phyloP scores from a whole-genome alignment of 2,113 vertebrate species.

The Albula goreensis region DNA sequence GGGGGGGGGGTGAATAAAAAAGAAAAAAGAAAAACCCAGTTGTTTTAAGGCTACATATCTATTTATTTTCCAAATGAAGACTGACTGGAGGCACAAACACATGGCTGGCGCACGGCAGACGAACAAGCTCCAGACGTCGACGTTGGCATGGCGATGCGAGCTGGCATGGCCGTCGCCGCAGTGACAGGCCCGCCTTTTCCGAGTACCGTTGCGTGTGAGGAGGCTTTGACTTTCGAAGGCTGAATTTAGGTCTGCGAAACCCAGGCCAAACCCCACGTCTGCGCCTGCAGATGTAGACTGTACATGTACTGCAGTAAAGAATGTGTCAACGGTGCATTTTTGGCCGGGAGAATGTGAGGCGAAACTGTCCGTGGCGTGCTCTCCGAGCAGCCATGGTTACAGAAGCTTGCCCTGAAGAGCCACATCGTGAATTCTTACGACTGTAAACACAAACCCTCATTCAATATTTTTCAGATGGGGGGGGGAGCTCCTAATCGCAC shows the following conservation, averaged over 20 bases:
- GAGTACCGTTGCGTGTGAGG: not conserved
- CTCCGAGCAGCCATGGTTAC: not conserved
- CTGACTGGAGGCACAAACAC: conserved; percentile 53
- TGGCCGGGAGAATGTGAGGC: conserved; percentile 20
- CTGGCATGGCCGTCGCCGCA: conserved; percentile 22
- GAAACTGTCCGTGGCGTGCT: conserved; percentile 7
- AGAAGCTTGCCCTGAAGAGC: not conserved
- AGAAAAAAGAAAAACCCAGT: conserved; percentile 12
- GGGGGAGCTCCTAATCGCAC: not conserved
- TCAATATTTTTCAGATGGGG: not conserved
- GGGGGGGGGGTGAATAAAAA: not conserved
- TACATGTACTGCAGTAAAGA: conserved; percentile 13
- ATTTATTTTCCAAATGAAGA: conserved; percentile 62
- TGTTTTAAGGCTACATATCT: conserved; percentile 9
- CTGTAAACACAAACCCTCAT: not conserved
- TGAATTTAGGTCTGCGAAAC: not conserved
- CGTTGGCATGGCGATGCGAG: conserved; percentile 28
- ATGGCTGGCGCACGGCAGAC: conserved; percentile 46
- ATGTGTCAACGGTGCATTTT: conserved; percentile 14
- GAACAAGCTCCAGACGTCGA: conserved; percentile 54
- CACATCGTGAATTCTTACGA: not conserved
- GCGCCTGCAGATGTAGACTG: conserved; percentile 20
- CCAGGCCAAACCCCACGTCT: conserved; percentile 20
- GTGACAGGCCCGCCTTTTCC: conserved; percentile 47
- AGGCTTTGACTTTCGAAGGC: conserved; percentile 8